These are phyloP conservation scores for Tenthredo scrophulariae DNA, from an alignment of 2,888 invertebrate species.

Conservation along the genomic window DNA sequence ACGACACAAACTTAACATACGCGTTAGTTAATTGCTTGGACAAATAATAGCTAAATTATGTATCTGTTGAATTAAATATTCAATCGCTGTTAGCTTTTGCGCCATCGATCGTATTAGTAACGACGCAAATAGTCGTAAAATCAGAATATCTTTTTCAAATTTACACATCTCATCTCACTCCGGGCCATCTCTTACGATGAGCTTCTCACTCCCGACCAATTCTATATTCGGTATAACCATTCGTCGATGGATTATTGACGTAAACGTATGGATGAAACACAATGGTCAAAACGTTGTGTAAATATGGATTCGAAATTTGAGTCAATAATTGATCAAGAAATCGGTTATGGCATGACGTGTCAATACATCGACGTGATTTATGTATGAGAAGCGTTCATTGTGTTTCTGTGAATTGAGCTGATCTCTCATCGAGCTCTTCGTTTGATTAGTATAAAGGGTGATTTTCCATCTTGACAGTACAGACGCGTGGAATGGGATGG, in stretches of 20 bases:
- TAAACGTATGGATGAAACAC: neutral
- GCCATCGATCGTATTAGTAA: slow-evolving; percentile 53
- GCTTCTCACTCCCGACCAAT: neutral
- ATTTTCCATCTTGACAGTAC: neutral
- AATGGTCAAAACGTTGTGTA: neutral
- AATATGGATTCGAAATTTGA: slow-evolving; percentile 1
- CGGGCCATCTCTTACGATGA: neutral
- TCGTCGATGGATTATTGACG: neutral
- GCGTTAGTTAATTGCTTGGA: slow-evolving; percentile 63
- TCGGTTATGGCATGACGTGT: neutral
- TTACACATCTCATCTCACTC: neutral
- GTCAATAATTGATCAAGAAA: slow-evolving; percentile 25
- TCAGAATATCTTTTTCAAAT: neutral
- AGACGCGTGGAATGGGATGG: neutral
- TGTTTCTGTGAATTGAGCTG: neutral
- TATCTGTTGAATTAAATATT: slow-evolving; percentile 54
- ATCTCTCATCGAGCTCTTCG: neutral
- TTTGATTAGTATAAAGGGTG: neutral
- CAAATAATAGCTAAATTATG: slow-evolving; percentile 57
- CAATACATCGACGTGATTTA: neutral
- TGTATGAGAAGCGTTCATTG: neutral
- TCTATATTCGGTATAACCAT: neutral
- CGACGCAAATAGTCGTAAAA: slow-evolving; percentile 42
- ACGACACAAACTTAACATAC: slow-evolving; percentile 64
- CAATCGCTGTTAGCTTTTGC: slow-evolving; percentile 52